Base-by-base conservation (phyloP, 2,888 invertebrate species). In the Melolontha melolontha region DNA sequence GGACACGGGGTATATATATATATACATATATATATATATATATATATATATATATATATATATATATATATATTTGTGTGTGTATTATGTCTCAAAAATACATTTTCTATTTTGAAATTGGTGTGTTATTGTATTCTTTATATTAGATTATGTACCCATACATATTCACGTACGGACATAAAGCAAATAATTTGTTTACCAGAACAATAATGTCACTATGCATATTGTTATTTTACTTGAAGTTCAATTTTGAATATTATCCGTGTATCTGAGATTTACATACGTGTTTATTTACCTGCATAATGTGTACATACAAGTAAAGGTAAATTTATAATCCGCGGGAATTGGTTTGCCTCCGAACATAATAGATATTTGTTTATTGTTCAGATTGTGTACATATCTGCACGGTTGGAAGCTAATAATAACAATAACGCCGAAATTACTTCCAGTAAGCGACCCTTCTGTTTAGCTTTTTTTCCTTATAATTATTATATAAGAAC, bases 221-320 rank as follows among this genome's bases (percentile, higher is more conserved):
- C 29, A 59, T 29, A 14, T 59, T 59, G 44, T 59, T 59, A 59
- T 44, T 44, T 29, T 22, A 29, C 44, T 59, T 44, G 29, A 27
- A 29, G 44, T 59, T 59, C 59, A 27, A 59, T 59, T 59, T 44
- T 44, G 59, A 59, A 59, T 47, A 27, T 29, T 44, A 42, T 59
- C 59, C 41, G 16, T 12, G 44, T 44, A 44, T 59, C 44, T 29
- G 59, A 47, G 59, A 59, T 59, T 59, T 34, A 59, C 27, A 59
- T 59, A 44, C 44, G 1, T 27, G 34, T 34, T 14, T 44, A 44
- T 44, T 59, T 59, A 44, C 47, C 11, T 47, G 44, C 27, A 59
- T 14, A 59, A 44, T 44, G 12, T 44, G n/a, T 8, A 59, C 14
- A 54, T 10, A 54, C 11, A 17, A n/a, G 16, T 16, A 54, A 14